phyloP scores from a whole-genome alignment of 2,113 vertebrate genomes.

The Strigops habroptila region DNA sequence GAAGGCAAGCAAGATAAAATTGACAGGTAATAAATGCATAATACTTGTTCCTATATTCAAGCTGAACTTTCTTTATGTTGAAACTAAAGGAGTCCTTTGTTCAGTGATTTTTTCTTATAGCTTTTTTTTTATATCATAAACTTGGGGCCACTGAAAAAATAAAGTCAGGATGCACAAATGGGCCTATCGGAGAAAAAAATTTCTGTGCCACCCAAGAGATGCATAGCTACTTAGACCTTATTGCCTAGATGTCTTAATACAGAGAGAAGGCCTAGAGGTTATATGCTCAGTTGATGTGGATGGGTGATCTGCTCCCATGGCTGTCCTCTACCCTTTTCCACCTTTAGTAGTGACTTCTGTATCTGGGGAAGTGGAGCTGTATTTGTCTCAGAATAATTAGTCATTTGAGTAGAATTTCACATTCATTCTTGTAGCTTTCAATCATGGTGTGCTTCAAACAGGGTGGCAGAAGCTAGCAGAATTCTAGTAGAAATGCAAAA shows the following conservation, averaged over 20 bases:
- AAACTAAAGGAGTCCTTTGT: not conserved
- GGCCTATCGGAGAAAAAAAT: not conserved
- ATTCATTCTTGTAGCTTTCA: slow-evolving; percentile 12
- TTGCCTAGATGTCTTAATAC: not conserved
- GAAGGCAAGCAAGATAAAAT: not conserved
- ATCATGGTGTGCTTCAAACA: not conserved
- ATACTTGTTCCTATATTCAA: not conserved
- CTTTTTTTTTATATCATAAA: not conserved
- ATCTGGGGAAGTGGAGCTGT: not conserved
- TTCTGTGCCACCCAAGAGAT: not conserved
- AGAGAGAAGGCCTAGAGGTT: not conserved
- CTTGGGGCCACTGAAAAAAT: not conserved
- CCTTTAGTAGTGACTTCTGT: not conserved
- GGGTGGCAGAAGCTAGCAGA: not conserved
- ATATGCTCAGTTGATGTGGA: not conserved
- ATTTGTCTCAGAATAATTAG: not conserved
- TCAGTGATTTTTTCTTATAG: not conserved
- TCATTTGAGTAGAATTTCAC: not conserved
- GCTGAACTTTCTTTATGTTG: not conserved
- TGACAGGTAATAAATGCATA: not conserved
- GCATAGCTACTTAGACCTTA: not conserved
- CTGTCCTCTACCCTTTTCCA: not conserved
- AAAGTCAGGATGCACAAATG: not conserved
- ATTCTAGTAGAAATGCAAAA: not conserved
- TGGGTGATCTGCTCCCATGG: not conserved